These are phyloP conservation scores for Fistularia commersonii DNA, from an alignment of 2,797 vertebrate species.

Conservation along the genomic window DNA sequence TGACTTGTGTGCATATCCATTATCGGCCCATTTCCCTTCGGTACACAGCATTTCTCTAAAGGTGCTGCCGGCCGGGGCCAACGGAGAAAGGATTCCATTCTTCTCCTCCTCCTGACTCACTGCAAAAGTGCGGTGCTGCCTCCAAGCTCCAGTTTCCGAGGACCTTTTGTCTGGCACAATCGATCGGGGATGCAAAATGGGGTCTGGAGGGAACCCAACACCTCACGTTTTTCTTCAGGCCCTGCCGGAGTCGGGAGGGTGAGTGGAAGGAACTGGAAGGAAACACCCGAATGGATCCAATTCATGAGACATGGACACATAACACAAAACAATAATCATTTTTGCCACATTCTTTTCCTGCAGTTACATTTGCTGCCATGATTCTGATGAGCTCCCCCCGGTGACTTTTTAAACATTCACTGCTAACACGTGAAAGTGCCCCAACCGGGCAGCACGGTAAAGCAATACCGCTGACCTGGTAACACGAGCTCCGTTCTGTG, in stretches of 20 bases:
- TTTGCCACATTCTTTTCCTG: too few species aligned
- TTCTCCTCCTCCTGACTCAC: slow-evolving; percentile 48
- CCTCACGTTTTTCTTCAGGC: slow-evolving; percentile 59
- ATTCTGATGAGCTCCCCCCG: slow-evolving; percentile 16
- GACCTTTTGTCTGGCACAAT: slow-evolving; percentile 69
- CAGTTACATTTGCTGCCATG: background rate
- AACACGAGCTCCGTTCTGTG: slow-evolving; percentile 51
- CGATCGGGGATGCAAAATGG: slow-evolving; percentile 70
- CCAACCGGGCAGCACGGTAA: slow-evolving; percentile 55
- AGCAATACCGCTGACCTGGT: slow-evolving; percentile 61
- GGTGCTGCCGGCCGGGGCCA: slow-evolving; percentile 49
- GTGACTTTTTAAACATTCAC: slow-evolving; percentile 57
- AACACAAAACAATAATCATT: background rate
- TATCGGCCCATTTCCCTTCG: slow-evolving; percentile 67
- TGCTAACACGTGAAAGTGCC: slow-evolving; percentile 11
- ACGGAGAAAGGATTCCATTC: slow-evolving; percentile 72
- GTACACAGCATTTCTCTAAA: slow-evolving; percentile 68
- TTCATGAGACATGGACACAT: background rate
- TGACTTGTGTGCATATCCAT: slow-evolving; percentile 50
- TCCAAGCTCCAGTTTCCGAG: slow-evolving; percentile 71
- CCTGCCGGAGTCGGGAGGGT: slow-evolving; percentile 33
- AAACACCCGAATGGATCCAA: background rate
- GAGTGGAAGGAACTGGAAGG: slow-evolving; percentile 22
- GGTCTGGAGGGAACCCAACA: slow-evolving; percentile 73
- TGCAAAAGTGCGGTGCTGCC: slow-evolving; percentile 59